Conservation (phyloP, 2,113 vertebrate species). For the Neogale vison region DNA sequence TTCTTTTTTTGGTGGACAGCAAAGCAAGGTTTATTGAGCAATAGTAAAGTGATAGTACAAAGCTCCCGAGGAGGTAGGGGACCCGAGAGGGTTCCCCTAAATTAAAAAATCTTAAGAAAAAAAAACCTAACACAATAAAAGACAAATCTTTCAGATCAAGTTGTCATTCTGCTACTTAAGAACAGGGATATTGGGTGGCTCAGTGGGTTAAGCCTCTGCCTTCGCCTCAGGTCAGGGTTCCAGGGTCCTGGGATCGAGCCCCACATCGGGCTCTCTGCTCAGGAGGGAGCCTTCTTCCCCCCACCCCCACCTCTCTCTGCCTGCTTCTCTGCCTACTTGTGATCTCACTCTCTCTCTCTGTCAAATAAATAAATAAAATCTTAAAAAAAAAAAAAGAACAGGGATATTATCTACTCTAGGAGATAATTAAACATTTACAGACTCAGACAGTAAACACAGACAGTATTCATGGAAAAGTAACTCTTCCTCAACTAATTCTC, state of each 20-base stretch:
- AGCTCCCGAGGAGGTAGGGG: background rate
- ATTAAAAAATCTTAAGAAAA: background rate
- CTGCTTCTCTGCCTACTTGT: too few relatives aligned
- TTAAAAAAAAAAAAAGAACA: background rate
- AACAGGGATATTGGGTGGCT: background rate
- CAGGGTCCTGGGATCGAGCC: too few relatives aligned
- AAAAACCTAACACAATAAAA: background rate
- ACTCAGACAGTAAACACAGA: background rate
- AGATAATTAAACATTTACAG: background rate
- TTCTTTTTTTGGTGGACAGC: background rate
- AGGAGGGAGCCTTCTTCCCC: too few relatives aligned
- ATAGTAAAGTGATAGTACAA: background rate
- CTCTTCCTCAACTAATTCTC: background rate
- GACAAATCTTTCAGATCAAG: background rate
- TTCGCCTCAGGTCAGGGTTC: too few relatives aligned
- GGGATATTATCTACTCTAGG: background rate
- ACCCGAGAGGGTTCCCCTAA: background rate
- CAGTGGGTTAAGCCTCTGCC: too few relatives aligned
- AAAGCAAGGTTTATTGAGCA: background rate
- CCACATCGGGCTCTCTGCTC: too few relatives aligned
- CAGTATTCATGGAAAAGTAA: background rate
- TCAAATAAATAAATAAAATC: too few relatives aligned
- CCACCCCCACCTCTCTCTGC: too few relatives aligned
- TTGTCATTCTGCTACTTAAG: background rate
- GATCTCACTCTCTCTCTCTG: too few relatives aligned